phyloP scores from a whole-genome alignment of 2,797 vertebrate species.

The Clarias laeviceps region DNA sequence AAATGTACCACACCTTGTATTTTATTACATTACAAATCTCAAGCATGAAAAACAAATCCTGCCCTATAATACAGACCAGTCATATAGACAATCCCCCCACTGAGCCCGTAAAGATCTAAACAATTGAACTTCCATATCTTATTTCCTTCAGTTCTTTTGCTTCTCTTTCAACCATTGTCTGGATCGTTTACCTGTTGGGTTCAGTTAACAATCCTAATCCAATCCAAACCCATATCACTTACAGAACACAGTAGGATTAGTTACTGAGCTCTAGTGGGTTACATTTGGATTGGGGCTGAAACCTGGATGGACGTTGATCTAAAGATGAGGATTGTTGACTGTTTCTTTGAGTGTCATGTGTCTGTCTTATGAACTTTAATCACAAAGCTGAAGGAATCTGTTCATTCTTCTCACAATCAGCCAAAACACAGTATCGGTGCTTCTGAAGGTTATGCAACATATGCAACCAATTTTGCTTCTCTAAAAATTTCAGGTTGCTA shows the following conservation, averaged over 20 bases:
- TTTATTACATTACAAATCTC: background rate
- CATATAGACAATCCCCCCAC: background rate
- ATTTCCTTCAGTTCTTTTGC: slow-evolving; percentile 24
- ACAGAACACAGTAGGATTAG: slow-evolving; percentile 14
- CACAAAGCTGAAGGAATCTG: background rate
- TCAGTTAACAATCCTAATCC: slow-evolving; percentile 24
- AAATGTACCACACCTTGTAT: background rate
- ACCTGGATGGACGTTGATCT: background rate
- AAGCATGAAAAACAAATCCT: background rate
- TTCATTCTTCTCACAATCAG: background rate
- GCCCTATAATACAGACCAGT: background rate
- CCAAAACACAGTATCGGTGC: no score
- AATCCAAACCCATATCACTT: slow-evolving; percentile 1
- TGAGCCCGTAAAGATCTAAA: background rate
- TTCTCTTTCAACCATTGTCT: slow-evolving; percentile 14
- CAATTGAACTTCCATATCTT: slow-evolving; percentile 7
- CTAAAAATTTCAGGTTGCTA: no score
- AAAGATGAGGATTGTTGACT: background rate
- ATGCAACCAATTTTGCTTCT: no score
- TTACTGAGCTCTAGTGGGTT: background rate
- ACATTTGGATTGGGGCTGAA: slow-evolving; percentile 12
- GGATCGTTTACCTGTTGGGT: slow-evolving; percentile 17
- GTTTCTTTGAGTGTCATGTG: background rate
- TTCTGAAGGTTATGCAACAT: no score
- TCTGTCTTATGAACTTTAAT: background rate